Conservation (phyloP, 2,797 vertebrate genomes). For the Cetoscarus ocellatus region DNA sequence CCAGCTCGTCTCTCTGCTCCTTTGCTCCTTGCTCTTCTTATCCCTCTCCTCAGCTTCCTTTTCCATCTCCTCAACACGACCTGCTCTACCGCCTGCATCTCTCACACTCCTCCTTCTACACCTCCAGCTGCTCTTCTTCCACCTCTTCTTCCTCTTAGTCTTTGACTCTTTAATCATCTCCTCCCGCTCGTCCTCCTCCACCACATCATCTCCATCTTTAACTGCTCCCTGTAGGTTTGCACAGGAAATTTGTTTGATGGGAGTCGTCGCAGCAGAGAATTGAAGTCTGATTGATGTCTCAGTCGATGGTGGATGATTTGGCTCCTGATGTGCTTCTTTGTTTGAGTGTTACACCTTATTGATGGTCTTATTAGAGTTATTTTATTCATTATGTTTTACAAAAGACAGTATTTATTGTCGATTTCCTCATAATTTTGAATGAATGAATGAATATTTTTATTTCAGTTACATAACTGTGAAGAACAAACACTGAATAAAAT, state of each 20-base stretch:
- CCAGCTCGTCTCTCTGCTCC: too few relatives aligned
- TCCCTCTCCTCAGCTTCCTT: too few relatives aligned
- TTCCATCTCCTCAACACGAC: too few relatives aligned
- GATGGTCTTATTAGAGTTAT: background rate
- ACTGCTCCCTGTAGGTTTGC: background rate
- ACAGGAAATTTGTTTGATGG: constrained; percentile 23
- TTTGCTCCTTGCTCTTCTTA: too few relatives aligned
- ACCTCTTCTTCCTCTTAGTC: background rate
- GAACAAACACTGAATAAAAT: too few relatives aligned
- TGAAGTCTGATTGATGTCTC: constrained; percentile 14
- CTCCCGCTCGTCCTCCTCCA: background rate
- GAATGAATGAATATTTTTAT: too few relatives aligned
- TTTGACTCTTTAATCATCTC: background rate
- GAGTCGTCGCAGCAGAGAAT: constrained; percentile 8
- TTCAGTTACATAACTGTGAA: too few relatives aligned
- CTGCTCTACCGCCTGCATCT: background rate
- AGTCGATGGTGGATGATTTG: constrained; percentile 11
- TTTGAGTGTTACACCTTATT: background rate
- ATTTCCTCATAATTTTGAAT: background rate
- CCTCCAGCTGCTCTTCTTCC: background rate
- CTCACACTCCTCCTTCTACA: background rate
- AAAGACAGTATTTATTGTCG: background rate
- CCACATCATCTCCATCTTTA: background rate
- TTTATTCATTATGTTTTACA: background rate
- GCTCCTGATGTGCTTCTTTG: background rate